A percentile compares a stretch with the other conserved stretches of the same genome.
Conservation (phyloP, 2,797 vertebrate genomes). For the Ataeniobius toweri region DNA sequence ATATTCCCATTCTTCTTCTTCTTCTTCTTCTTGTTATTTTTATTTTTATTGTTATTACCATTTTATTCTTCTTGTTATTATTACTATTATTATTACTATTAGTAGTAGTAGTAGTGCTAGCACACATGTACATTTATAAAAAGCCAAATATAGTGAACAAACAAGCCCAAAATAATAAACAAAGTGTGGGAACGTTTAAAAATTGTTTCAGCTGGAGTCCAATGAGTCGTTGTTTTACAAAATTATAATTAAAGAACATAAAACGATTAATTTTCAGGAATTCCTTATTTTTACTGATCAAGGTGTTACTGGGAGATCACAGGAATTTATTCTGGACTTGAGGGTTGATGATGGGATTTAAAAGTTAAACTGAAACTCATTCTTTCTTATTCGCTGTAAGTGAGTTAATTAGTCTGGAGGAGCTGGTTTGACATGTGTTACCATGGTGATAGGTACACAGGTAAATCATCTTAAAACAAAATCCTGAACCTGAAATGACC, state of each 20-base stretch:
- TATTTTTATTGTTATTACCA: no score
- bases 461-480: background rate
- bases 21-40: no score
- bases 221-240: background rate
- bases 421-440: background rate
- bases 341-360: background rate
- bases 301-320: background rate
- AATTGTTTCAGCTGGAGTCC: no score
- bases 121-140: background rate
- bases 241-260: background rate
- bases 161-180: no score
- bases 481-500: background rate
- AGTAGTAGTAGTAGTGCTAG: background rate
- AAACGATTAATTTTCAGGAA: background rate
- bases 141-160: background rate
- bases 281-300: background rate
- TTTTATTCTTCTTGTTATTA: no score
- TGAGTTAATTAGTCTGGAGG: background rate
- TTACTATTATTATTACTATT: no score
- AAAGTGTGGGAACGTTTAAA: no score
- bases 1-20: no score
- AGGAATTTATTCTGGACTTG: background rate
- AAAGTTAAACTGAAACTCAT: background rate
- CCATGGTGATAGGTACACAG: background rate
- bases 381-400: background rate